Conservation (phyloP, 2,113 vertebrate species). For the Pardalotus punctatus region DNA sequence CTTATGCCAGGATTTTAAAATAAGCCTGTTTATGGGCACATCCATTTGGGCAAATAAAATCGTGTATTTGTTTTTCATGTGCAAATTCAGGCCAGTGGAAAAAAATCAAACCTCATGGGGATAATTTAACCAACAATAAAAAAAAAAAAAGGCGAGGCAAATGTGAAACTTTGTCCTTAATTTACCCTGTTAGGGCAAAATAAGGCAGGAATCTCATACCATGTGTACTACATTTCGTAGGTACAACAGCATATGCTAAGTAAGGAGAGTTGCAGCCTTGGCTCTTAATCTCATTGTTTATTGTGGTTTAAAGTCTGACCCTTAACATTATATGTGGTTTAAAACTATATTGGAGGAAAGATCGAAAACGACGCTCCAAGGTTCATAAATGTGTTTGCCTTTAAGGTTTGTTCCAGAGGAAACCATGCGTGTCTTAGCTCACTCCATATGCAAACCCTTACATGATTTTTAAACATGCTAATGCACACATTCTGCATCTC, state of each 20-base stretch:
- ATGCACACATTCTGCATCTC: conserved; percentile 60
- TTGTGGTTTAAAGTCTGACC: conserved; percentile 39
- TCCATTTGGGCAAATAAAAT: conserved; percentile 7
- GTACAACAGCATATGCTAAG: neutral
- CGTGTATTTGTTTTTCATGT: neutral
- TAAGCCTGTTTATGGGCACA: neutral
- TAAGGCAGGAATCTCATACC: neutral
- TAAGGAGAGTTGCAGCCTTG: neutral
- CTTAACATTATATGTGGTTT: conserved; percentile 15
- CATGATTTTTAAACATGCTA: conserved; percentile 50
- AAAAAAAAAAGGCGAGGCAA: neutral
- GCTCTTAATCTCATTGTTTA: conserved; percentile 15
- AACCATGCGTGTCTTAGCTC: conserved; percentile 34
- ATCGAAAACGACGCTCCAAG: neutral
- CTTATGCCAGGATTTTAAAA: neutral
- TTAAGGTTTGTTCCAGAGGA: conserved; percentile 57
- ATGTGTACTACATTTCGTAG: neutral
- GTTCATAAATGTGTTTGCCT: conserved; percentile 67
- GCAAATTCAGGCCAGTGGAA: conserved; percentile 15
- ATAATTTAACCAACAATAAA: conserved; percentile 27
- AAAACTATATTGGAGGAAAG: conserved; percentile 16
- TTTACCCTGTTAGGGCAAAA: neutral
- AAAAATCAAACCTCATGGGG: conserved; percentile 35
- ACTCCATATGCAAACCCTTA: conserved; percentile 64
- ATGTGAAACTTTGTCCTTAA: conserved; percentile 56